A percentile compares a stretch with the other conserved stretches of the same genome.
Conservation (phyloP, 2,797 vertebrate genomes). For the Melanotaenia pygmaea region DNA sequence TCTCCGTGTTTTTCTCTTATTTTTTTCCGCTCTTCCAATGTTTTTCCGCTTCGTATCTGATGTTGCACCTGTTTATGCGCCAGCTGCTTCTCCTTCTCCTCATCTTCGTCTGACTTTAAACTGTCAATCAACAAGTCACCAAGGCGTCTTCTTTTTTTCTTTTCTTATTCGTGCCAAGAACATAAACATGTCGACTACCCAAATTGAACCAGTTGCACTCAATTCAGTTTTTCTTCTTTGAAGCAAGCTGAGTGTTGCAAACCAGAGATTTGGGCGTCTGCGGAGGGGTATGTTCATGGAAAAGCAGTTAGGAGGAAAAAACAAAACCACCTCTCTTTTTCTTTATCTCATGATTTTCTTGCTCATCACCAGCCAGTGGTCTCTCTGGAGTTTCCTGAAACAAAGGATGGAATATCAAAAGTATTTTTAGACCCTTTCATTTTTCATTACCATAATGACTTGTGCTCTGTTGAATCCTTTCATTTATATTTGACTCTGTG, state of each 20-base stretch:
- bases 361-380: slow-evolving; percentile 58
- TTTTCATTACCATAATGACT: slow-evolving; percentile 81
- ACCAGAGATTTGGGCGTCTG: slow-evolving; percentile 45
- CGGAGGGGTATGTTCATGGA: slow-evolving; percentile 24
- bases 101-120: slow-evolving; percentile 51
- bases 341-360: slow-evolving; percentile 21
- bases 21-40: slow-evolving; percentile 9
- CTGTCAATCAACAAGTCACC: slow-evolving; percentile 68
- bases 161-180: slow-evolving; percentile 49
- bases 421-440: slow-evolving; percentile 83
- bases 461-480: slow-evolving; percentile 74
- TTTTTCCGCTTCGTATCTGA: slow-evolving; percentile 31
- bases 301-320: slow-evolving; percentile 14
- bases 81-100: slow-evolving; percentile 40
- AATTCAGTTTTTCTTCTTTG: slow-evolving; percentile 53
- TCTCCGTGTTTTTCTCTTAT: slow-evolving; percentile 40
- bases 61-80: slow-evolving; percentile 58
- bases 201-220: slow-evolving; percentile 72
- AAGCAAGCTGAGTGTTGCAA: slow-evolving; percentile 36
- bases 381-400: slow-evolving; percentile 70
- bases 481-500: slow-evolving; percentile 71
- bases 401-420: slow-evolving; percentile 69
- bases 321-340: slow-evolving; percentile 20
- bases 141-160: slow-evolving; percentile 13
- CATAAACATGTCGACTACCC: slow-evolving; percentile 55